Conservation (phyloP, 30 jellyfish, hydroid and myxozoan species). For the Pelagia noctiluca region DNA sequence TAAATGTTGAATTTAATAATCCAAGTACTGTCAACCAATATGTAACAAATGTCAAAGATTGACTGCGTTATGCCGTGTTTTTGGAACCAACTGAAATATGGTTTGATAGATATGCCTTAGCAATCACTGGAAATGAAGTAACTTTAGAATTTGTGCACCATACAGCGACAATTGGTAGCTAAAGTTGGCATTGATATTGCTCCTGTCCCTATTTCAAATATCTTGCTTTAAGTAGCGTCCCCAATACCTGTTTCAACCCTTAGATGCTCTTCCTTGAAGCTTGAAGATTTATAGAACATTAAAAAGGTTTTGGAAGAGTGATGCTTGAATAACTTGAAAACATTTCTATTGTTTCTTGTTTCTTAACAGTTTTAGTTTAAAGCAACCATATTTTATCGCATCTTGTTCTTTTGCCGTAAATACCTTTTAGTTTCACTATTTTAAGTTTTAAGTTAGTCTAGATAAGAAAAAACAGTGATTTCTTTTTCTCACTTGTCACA, state of each 20-base stretch:
- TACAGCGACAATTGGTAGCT: slow-evolving; percentile 8
- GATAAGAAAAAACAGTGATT: too few relatives aligned
- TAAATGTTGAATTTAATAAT: neutral
- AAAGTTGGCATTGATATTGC: slow-evolving; percentile 23
- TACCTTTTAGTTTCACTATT: neutral
- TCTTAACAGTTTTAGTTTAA: too few relatives aligned
- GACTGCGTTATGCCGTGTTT: neutral
- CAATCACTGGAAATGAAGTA: neutral
- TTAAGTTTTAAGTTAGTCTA: neutral
- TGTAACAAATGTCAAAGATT: neutral
- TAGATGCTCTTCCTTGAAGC: slow-evolving; percentile 38
- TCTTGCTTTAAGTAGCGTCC: neutral
- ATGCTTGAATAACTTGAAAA: neutral
- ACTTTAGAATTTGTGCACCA: slow-evolving; percentile 36
- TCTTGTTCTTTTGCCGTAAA: slow-evolving; percentile 9
- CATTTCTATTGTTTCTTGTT: neutral
- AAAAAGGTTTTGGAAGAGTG: neutral
- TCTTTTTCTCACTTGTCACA: slow-evolving; percentile 4
- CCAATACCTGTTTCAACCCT: slow-evolving; percentile 34
- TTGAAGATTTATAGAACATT: slow-evolving; percentile 9
- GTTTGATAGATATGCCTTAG: neutral
- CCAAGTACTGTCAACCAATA: neutral
- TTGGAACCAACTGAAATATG: neutral
- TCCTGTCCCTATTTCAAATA: slow-evolving; percentile 15
- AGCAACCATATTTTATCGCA: neutral